Percentiles rank a stretch among this genome's conserved stretches.
Evolutionary conservation across 2,888 invertebrate species (phyloP).

Genomic region (Nezara viridula): DNA sequence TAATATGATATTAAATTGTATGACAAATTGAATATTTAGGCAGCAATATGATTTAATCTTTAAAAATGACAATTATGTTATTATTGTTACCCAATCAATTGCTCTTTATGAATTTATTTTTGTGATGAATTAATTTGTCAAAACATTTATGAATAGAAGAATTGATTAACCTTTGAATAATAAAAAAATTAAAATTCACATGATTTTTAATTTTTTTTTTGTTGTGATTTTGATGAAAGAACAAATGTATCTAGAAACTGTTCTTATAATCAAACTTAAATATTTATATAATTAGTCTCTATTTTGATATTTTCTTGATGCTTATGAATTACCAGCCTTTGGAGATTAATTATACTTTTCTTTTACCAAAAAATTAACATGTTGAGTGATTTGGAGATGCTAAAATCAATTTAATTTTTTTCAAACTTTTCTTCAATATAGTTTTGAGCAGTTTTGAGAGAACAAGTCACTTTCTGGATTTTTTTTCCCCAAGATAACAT

Average conservation of each 20-base stretch:
- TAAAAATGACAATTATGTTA: not conserved
- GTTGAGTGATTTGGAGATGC: constrained; percentile 51
- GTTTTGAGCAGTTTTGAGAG: constrained; percentile 17
- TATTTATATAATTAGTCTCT: constrained; percentile 43
- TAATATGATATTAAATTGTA: not conserved
- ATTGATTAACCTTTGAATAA: not conserved
- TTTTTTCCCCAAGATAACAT: constrained; percentile 13
- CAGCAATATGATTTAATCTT: not conserved
- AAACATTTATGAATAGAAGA: not conserved
- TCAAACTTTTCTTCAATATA: not conserved
- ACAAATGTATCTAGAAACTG: not conserved
- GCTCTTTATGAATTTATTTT: not conserved
- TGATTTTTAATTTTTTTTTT: not conserved
- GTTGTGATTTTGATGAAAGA: not conserved
- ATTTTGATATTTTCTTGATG: constrained; percentile 43
- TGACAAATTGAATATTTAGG: not conserved
- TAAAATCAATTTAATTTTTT: constrained; percentile 45
- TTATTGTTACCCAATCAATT: not conserved
- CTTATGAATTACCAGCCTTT: not conserved
- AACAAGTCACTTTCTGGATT: constrained; percentile 23
- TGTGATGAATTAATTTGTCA: not conserved
- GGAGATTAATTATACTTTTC: not conserved
- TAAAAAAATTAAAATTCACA: no score
- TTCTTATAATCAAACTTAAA: not conserved
- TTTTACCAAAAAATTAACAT: not conserved